Evolutionary conservation across 2,113 vertebrate genomes (phyloP).

Genomic region (Poicephalus meyeri): DNA sequence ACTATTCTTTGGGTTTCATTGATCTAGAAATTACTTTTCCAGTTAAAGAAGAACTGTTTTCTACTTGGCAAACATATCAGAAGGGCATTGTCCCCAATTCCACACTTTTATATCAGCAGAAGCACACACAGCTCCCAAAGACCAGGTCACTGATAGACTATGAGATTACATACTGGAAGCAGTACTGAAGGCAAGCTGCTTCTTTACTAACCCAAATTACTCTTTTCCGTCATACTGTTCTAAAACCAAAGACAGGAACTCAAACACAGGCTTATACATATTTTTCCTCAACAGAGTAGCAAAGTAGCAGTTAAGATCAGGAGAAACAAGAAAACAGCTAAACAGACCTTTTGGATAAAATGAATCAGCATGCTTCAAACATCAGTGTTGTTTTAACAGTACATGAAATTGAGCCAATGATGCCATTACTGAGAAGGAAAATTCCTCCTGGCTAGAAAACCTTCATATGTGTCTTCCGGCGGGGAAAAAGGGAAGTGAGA

Average conservation of each 20-base stretch:
- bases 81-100: background rate
- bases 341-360: background rate
- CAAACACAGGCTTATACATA: background rate
- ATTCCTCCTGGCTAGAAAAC: background rate
- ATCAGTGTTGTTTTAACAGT: background rate
- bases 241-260: background rate
- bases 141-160: background rate
- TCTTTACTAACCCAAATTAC: background rate
- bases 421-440: background rate
- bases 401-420: background rate
- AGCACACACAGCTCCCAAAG: background rate
- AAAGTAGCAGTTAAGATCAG: background rate
- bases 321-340: background rate
- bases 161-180: fast-evolving
- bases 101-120: background rate
- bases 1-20: background rate
- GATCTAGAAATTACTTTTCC: background rate
- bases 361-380: background rate
- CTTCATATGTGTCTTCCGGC: fast-evolving
- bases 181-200: background rate
- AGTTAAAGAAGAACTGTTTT: background rate
- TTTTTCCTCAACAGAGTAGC: background rate
- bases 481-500: background rate
- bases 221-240: background rate
- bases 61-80: background rate